These are phyloP conservation scores for Alectura lathami DNA, from an alignment of 2,113 vertebrate species.

Conservation along the genomic window DNA sequence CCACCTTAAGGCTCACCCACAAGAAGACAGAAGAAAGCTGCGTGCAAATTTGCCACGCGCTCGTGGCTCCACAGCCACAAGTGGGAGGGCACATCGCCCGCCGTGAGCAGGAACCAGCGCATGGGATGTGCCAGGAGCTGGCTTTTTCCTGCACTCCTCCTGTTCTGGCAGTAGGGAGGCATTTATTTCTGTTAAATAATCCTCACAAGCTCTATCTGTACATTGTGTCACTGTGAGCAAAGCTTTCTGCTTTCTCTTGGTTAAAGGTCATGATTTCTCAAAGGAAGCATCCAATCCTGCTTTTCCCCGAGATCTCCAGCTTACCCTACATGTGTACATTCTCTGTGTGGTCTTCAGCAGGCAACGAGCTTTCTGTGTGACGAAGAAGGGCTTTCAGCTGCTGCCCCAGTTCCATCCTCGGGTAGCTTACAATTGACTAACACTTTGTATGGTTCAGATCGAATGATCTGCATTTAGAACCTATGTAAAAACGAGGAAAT, in stretches of 20 bases:
- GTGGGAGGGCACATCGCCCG: neutral
- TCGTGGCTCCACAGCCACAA: fast-evolving
- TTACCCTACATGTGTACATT: neutral
- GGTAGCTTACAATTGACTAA: neutral
- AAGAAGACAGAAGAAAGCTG: neutral
- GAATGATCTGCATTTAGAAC: neutral
- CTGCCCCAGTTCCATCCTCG: neutral
- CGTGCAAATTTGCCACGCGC: neutral
- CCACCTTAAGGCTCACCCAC: neutral
- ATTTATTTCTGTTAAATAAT: neutral
- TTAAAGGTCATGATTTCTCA: neutral
- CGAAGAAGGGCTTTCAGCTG: neutral
- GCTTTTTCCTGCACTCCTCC: no score
- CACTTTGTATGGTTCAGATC: neutral
- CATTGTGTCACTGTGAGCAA: neutral
- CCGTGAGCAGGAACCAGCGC: neutral
- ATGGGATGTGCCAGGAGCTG: neutral
- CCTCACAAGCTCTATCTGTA: neutral
- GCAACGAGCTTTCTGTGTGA: neutral
- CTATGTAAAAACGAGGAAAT: neutral
- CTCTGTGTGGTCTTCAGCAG: neutral
- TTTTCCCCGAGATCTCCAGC: neutral
- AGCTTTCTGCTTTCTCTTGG: neutral
- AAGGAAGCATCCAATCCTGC: neutral
- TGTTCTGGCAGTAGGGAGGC: neutral